phyloP scores from a whole-genome alignment of 1,140 invertebrate genomes.

The Melitaea cinxia region DNA sequence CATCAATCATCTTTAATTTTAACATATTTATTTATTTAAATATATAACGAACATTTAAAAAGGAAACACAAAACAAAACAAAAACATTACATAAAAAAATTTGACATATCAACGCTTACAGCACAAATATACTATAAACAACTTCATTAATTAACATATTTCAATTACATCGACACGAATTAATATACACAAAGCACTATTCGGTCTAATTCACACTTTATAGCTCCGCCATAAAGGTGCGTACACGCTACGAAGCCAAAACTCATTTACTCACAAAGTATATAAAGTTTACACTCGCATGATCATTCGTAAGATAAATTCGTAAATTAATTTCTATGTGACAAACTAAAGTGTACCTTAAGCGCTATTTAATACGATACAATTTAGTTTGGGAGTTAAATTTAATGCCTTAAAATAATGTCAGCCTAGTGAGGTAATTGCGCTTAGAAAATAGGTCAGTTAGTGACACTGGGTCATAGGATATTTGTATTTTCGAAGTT shows the following conservation, averaged over 20 bases:
- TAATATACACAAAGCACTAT: slow-evolving; percentile 18
- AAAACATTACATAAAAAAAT: no score
- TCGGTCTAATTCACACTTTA: slow-evolving; percentile 46
- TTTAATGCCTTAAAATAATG: slow-evolving; percentile 67
- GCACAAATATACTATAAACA: neutral
- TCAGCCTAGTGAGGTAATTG: slow-evolving; percentile 52
- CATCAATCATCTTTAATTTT: no score
- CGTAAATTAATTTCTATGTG: slow-evolving; percentile 67
- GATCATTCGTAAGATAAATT: slow-evolving; percentile 74
- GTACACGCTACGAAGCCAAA: slow-evolving; percentile 41
- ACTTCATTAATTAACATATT: slow-evolving; percentile 23
- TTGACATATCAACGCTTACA: no score
- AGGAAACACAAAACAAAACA: no score
- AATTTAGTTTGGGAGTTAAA: slow-evolving; percentile 32
- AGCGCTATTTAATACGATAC: slow-evolving; percentile 19
- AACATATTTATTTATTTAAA: no score
- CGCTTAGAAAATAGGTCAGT: slow-evolving; percentile 63
- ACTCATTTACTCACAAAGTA: slow-evolving; percentile 57
- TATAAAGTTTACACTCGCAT: slow-evolving; percentile 71
- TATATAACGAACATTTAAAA: no score
- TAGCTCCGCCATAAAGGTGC: slow-evolving; percentile 40
- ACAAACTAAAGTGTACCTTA: slow-evolving; percentile 39
- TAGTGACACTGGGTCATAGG: slow-evolving; percentile 58
- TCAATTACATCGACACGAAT: slow-evolving; percentile 31
- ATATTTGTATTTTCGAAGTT: slow-evolving; percentile 52